Evolutionary conservation across 2,888 invertebrate genomes (phyloP).

Genomic region (Drymonia ruficornis): DNA sequence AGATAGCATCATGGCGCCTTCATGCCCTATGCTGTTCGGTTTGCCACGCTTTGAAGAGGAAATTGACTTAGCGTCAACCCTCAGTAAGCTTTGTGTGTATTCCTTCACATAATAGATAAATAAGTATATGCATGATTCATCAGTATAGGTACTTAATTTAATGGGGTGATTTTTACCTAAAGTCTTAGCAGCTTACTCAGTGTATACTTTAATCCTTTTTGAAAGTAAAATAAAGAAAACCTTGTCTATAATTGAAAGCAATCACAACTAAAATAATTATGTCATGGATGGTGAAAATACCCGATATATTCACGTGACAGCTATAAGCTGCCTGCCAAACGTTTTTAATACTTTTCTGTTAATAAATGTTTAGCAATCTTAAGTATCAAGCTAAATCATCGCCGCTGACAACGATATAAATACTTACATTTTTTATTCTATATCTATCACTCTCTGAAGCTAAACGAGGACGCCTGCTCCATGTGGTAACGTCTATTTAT

Average conservation of each 20-base stretch:
- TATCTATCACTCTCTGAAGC: not conserved
- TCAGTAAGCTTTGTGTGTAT: constrained; percentile 12
- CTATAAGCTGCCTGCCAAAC: not conserved
- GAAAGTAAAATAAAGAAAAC: no score
- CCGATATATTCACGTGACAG: no score
- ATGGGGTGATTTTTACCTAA: not conserved
- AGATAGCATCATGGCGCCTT: constrained; percentile 76
- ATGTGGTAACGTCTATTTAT: not conserved
- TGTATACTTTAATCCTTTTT: no score
- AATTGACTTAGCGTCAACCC: constrained; percentile 36
- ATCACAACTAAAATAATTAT: not conserved
- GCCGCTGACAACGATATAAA: not conserved
- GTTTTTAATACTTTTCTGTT: not conserved
- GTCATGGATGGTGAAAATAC: no score
- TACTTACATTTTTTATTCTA: not conserved
- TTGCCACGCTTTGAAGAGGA: constrained; percentile 54
- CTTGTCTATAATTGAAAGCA: not conserved
- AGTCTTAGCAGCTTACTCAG: not conserved
- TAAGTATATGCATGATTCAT: not conserved
- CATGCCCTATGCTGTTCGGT: constrained; percentile 28
- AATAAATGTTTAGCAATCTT: not conserved
- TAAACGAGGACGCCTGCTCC: not conserved
- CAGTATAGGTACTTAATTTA: not conserved
- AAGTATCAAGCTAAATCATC: constrained; percentile 1
- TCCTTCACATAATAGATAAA: constrained; percentile 11